Conservation (phyloP, 2,113 vertebrate genomes). For the Coptodon rendalli region DNA sequence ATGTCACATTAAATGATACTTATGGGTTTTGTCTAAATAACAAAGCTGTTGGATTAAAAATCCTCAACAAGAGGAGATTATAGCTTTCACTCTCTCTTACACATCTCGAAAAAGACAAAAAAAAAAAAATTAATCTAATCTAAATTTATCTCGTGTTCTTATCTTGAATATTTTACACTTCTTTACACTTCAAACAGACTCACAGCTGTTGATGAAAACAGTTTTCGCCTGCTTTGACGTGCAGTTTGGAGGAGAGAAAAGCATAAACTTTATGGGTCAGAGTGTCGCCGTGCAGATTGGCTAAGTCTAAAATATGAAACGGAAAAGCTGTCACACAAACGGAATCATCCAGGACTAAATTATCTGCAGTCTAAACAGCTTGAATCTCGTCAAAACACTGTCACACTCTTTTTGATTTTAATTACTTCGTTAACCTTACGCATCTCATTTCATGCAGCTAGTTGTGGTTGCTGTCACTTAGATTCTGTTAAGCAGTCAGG, state of each 20-base stretch:
- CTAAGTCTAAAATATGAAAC: background rate
- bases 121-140: background rate
- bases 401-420: background rate
- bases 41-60: background rate
- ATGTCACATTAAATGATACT: background rate
- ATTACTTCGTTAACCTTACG: constrained; percentile 14
- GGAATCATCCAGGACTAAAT: background rate
- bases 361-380: background rate
- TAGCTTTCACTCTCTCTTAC: background rate
- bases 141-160: background rate
- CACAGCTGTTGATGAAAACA: background rate
- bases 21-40: background rate
- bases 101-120: background rate
- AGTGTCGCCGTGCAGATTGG: background rate
- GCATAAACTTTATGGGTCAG: background rate
- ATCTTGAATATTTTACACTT: background rate
- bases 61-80: background rate
- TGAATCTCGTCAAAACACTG: background rate
- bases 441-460: background rate
- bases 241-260: background rate
- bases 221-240: background rate
- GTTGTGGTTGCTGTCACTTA: background rate
- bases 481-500: background rate
- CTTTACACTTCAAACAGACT: background rate
- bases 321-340: background rate